Percentiles rank a stretch among this genome's conserved stretches.
These are phyloP conservation scores for Spodoptera littoralis DNA, from an alignment of 2,888 invertebrate genomes.

Conservation along the genomic window DNA sequence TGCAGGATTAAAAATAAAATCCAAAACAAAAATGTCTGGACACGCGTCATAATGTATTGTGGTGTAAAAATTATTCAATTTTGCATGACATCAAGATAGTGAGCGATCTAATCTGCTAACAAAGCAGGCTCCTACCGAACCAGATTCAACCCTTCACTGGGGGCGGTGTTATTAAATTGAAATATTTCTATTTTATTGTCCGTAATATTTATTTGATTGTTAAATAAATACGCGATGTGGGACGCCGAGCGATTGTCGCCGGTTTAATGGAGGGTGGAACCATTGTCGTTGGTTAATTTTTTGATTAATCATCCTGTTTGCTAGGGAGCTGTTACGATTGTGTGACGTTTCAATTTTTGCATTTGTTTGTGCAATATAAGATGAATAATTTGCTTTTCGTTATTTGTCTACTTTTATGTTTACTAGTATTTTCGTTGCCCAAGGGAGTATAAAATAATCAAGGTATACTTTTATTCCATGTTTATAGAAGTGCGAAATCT, in stretches of 20 bases:
- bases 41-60: slow-evolving; percentile 70
- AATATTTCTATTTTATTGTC: slow-evolving; percentile 88
- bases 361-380: slow-evolving; percentile 55
- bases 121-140: slow-evolving; percentile 70
- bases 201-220: slow-evolving; percentile 89
- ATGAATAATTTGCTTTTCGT: no score
- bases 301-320: slow-evolving; percentile 86
- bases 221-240: slow-evolving; percentile 87
- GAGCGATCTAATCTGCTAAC: slow-evolving; percentile 76
- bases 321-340: slow-evolving; percentile 77
- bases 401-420: no score
- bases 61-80: slow-evolving; percentile 81
- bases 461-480: no score
- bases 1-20: slow-evolving; percentile 49
- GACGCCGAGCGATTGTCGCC: slow-evolving; percentile 83
- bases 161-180: slow-evolving; percentile 86
- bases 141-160: slow-evolving; percentile 82
- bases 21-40: slow-evolving; percentile 60
- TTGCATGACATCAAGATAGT: slow-evolving; percentile 85
- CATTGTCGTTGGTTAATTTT: slow-evolving; percentile 88
- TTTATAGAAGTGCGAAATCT: no score
- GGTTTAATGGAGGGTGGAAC: slow-evolving; percentile 81
- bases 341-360: slow-evolving; percentile 74
- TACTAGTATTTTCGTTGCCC: no score
- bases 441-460: no score